Evolutionary conservation across 2,888 invertebrate genomes (phyloP), one percentile per base, ranked within the genome.

Genomic region (Scrobipalpa costella): DNA sequence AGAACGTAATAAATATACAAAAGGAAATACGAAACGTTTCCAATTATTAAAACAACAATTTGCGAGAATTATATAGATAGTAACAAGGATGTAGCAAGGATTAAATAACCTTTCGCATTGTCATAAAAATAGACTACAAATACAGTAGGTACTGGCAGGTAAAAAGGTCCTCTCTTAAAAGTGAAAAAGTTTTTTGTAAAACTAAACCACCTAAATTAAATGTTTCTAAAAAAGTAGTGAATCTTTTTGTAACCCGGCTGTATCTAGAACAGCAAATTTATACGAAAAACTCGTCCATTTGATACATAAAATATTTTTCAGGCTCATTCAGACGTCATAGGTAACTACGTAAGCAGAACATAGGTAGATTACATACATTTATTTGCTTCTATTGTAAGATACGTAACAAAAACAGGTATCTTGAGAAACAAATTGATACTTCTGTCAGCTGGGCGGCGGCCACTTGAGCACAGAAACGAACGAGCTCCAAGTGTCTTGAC

Each of bases 11-110:
- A 3, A 40, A 40, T 40, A 13, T 40, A 40, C 40, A 40, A 40
- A 40, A n/a, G 40, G 11, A 40, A 40, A 40, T 40, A n/a, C 40
- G 40, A 40, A 40, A 40, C 1, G 40, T 40, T 7, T 73, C 77
- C 77, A 79, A 76, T 79, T 75, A 72, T 78, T 74, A 73, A 77
- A 73, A 73, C 74, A 74, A 40, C 13, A n/a, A n/a, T 40, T 40
- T 13, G n/a, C 2, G 13, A 9, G n/a, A 40, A 40, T 13, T 40
- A 40, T 2, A 13, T 40, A 40, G 13, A 40, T 13, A 40, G 38
- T 40, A 40, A 13, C 13, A 40, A 40, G 38, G 7, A 38, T 38
- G 13, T 1, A 13, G 40, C 11, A 40, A 40, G 2, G 34, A 40
- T 40, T 3, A 6, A 13, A 40, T n/a, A 40, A 40, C 1, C 13